A percentile compares a stretch with the other conserved stretches of the same genome.
Conservation (phyloP, 2,888 invertebrate species). For the Cataglyphis rosenhaueri region DNA sequence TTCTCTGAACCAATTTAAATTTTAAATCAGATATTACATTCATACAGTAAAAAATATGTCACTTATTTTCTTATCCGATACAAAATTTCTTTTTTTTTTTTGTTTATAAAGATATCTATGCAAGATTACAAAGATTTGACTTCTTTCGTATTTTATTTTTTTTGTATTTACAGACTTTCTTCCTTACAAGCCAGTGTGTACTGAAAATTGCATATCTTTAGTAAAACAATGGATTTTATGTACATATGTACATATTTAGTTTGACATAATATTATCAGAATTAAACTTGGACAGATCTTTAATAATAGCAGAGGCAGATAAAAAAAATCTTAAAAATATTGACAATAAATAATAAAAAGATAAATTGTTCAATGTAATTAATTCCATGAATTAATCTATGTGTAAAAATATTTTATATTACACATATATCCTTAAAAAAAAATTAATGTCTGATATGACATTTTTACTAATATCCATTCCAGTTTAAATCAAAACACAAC, state of each 20-base stretch:
- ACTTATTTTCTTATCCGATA: background rate
- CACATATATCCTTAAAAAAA: slow-evolving; percentile 4
- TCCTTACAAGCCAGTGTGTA: background rate
- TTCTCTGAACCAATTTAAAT: background rate
- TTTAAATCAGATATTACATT: background rate
- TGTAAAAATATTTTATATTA: slow-evolving; percentile 3
- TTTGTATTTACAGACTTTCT: background rate
- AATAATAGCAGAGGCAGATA: background rate
- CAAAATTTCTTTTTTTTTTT: background rate
- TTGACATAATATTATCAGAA: background rate
- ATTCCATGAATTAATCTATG: background rate
- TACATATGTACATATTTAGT: background rate
- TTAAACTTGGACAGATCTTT: background rate
- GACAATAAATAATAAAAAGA: background rate
- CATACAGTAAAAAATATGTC: background rate
- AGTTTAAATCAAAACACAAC: slow-evolving; percentile 15
- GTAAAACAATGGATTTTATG: background rate
- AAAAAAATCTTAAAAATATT: background rate
- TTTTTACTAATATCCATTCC: slow-evolving; percentile 10
- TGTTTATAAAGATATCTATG: background rate
- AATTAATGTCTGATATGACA: slow-evolving; percentile 1
- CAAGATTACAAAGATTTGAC: background rate
- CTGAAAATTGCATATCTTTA: background rate
- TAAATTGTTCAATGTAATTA: background rate
- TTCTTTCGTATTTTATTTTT: background rate